Evolutionary conservation across 1,140 invertebrate genomes (phyloP).

Genomic region (Physella acuta): DNA sequence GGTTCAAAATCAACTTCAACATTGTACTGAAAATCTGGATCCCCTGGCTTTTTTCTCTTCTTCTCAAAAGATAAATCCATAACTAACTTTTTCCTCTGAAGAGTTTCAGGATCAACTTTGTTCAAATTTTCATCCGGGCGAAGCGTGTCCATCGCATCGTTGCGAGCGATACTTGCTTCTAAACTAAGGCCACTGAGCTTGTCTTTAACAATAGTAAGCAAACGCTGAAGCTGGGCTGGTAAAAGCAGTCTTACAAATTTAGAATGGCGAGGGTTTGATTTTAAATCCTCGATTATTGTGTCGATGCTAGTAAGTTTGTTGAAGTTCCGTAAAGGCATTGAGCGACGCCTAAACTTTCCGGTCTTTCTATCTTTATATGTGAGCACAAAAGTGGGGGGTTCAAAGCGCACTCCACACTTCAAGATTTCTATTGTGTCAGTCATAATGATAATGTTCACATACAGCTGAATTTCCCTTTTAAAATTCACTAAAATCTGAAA

Average conservation of each 20-base stretch:
- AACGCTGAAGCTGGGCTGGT: conserved; percentile 45
- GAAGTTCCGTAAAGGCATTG: conserved; percentile 59
- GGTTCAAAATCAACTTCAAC: conserved; percentile 57
- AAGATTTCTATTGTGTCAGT: conserved; percentile 27
- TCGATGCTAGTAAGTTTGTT: conserved; percentile 47
- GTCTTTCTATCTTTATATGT: conserved; percentile 45
- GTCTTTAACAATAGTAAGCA: conserved; percentile 53
- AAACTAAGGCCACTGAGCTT: conserved; percentile 50
- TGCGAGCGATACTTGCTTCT: conserved; percentile 57
- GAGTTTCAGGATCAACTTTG: conserved; percentile 56
- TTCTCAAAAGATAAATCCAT: conserved; percentile 62
- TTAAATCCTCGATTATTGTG: conserved; percentile 45
- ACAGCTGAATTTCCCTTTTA: too few species aligned
- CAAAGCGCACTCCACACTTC: conserved; percentile 57
- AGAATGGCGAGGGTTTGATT: conserved; percentile 40
- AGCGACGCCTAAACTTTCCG: conserved; percentile 47
- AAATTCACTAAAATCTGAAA: too few species aligned
- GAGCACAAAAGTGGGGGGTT: conserved; percentile 56
- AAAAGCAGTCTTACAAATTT: conserved; percentile 48
- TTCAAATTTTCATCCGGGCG: conserved; percentile 64
- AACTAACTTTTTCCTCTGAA: conserved; percentile 60
- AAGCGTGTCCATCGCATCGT: conserved; percentile 44
- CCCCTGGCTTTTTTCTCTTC: conserved; percentile 58
- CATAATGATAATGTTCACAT: neutral
- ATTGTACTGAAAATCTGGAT: conserved; percentile 62